Evolutionary conservation across 2,113 vertebrate species (phyloP).

Genomic region (Vimba vimba): DNA sequence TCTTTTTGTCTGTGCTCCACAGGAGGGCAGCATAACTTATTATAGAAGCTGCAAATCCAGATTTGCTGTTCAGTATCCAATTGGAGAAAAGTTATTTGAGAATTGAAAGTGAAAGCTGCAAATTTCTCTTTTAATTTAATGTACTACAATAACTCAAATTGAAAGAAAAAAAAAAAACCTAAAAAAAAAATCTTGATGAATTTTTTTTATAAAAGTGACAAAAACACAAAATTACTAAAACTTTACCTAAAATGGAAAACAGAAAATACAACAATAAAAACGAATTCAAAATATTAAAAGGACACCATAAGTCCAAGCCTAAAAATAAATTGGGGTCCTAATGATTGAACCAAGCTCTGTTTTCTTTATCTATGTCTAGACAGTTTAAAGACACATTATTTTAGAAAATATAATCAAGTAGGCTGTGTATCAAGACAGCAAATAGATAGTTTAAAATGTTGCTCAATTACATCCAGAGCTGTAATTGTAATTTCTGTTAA

Average conservation of each 20-base stretch:
- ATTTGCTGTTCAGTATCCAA: not conserved
- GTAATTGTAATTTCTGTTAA: not conserved
- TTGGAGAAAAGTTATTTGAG: not conserved
- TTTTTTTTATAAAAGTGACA: not conserved
- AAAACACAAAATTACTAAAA: too few relatives aligned
- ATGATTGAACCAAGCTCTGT: not conserved
- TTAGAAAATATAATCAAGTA: too few relatives aligned
- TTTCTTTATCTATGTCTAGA: not conserved
- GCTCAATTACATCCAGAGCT: not conserved
- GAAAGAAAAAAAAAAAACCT: not conserved
- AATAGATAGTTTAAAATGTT: not conserved
- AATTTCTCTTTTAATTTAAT: too few relatives aligned
- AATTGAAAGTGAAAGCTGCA: not conserved
- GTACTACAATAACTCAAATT: not conserved
- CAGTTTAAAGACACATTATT: not conserved
- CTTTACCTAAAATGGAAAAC: too few relatives aligned
- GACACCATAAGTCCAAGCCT: too few relatives aligned
- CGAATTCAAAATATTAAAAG: too few relatives aligned
- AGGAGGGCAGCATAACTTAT: constrained; percentile 26
- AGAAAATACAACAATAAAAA: too few relatives aligned
- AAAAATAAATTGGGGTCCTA: too few relatives aligned
- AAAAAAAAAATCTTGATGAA: not conserved
- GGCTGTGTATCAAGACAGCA: too few relatives aligned
- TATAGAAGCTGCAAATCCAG: not conserved
- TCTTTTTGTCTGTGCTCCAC: constrained; percentile 1